Conservation (phyloP, 2,888 invertebrate genomes). For the Scaeva pyrastri region DNA sequence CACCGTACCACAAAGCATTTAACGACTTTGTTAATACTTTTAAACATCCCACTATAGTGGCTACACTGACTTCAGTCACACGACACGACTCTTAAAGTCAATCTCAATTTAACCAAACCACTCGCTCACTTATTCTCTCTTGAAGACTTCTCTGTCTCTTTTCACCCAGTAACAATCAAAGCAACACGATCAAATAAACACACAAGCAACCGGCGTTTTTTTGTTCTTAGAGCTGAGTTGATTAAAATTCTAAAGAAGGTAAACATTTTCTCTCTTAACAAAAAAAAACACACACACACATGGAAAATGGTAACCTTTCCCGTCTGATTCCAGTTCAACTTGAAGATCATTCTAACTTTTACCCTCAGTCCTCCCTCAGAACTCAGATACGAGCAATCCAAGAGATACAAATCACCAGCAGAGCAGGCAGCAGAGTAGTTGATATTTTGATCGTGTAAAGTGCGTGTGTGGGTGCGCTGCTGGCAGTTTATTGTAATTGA, state of each 20-base stretch:
- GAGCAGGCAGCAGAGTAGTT: slow-evolving; percentile 36
- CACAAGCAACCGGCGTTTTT: slow-evolving; percentile 20
- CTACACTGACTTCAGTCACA: background rate
- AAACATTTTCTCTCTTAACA: background rate
- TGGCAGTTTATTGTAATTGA: background rate
- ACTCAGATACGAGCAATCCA: slow-evolving; percentile 16
- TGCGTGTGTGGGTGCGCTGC: background rate
- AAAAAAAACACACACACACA: too few relatives aligned
- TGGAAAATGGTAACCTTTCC: slow-evolving; percentile 17
- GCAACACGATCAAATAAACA: background rate
- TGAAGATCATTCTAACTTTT: too few relatives aligned
- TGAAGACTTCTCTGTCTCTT: slow-evolving; percentile 27
- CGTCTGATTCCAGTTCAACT: slow-evolving; percentile 19
- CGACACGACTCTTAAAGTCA: background rate
- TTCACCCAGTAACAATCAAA: background rate
- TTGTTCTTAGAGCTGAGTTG: too few relatives aligned
- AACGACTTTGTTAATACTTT: background rate
- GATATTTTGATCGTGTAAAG: slow-evolving; percentile 10
- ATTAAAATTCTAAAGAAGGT: background rate
- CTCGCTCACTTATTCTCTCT: background rate
- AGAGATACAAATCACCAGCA: too few relatives aligned
- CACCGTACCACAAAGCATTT: too few relatives aligned
- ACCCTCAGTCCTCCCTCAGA: too few relatives aligned
- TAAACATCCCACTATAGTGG: background rate
- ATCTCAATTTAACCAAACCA: background rate